Evolutionary conservation across 1,140 invertebrate species (phyloP).

Genomic region (Adelges cooleyi): DNA sequence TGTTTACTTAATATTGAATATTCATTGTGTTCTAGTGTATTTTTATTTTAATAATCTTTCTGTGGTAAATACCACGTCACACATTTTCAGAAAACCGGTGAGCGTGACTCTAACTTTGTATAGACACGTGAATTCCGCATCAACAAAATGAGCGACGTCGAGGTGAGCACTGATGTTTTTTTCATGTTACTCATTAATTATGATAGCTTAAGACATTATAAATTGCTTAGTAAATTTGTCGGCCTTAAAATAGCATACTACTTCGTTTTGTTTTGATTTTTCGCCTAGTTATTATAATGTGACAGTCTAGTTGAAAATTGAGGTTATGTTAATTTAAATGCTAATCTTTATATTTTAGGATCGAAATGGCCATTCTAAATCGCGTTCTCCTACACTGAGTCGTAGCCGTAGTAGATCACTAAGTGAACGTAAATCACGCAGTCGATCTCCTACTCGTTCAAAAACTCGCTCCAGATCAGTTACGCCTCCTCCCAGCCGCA

Average conservation of each 20-base stretch:
- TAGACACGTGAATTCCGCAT: conserved; percentile 11
- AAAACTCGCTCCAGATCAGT: conserved; percentile 24
- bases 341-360: background rate
- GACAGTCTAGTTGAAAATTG: background rate
- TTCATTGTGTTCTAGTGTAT: no score
- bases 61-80: background rate
- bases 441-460: conserved; percentile 21
- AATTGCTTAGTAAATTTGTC: no score
- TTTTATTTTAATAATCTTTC: no score
- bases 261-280: no score
- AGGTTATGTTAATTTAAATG: background rate
- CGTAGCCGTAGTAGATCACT: conserved; percentile 14
- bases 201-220: no score
- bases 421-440: conserved; percentile 17
- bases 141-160: conserved; percentile 13
- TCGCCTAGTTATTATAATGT: no score
- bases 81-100: background rate
- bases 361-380: conserved; percentile 5
- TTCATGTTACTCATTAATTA: no score
- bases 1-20: background rate
- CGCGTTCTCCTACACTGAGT: background rate
- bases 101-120: no score
- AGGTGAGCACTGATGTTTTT: conserved; percentile 3
- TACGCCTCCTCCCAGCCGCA: conserved; percentile 5
- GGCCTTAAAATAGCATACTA: no score